Conservation (phyloP, 2,888 invertebrate genomes). For the Limenitis camilla region DNA sequence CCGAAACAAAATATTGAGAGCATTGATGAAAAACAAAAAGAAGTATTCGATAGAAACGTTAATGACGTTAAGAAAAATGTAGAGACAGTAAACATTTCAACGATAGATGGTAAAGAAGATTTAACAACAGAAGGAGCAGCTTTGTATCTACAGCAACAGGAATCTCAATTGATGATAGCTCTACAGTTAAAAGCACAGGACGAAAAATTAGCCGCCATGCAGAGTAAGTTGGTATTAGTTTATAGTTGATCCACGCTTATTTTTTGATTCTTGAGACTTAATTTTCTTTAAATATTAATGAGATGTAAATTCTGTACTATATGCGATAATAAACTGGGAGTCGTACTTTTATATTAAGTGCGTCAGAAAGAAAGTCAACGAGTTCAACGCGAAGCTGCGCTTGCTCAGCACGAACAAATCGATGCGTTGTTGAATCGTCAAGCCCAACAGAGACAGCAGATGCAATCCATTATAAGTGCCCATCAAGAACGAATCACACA, state of each 20-base stretch:
- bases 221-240: constrained; percentile 44
- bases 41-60: constrained; percentile 19
- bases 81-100: constrained; percentile 21
- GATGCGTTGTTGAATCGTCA: constrained; percentile 71
- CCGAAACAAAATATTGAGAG: constrained; percentile 13
- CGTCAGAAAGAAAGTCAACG: constrained; percentile 62
- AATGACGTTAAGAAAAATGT: constrained; percentile 22
- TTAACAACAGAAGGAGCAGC: constrained; percentile 71
- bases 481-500: constrained; percentile 77
- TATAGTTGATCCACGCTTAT: neutral
- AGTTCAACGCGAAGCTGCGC: constrained; percentile 67
- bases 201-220: constrained; percentile 73
- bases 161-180: constrained; percentile 76
- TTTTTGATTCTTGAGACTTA: neutral
- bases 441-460: constrained; percentile 70
- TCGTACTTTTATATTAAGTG: constrained; percentile 30
- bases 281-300: neutral
- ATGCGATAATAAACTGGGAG: too few species aligned
- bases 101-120: constrained; percentile 48
- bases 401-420: constrained; percentile 70
- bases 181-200: constrained; percentile 78
- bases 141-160: constrained; percentile 76
- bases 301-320: too few species aligned
- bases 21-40: constrained; percentile 18
- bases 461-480: constrained; percentile 74